These are phyloP conservation scores for Drosophila anomelani DNA, from an alignment of 2,888 invertebrate species.

Conservation along the genomic window DNA sequence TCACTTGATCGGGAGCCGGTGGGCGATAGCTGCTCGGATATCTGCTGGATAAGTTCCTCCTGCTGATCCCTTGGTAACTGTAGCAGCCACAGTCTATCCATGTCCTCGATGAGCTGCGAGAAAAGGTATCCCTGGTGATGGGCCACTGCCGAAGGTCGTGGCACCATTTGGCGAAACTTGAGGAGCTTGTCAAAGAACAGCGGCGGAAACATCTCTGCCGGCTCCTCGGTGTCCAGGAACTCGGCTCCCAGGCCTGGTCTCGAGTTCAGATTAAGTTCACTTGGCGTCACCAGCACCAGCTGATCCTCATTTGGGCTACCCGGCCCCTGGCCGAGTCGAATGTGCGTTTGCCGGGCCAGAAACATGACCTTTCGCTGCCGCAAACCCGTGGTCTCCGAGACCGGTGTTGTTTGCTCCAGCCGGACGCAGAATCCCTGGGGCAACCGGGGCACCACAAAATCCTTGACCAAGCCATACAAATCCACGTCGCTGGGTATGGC, in stretches of 20 bases:
- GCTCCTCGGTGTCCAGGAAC: constrained; percentile 78
- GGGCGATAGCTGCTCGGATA: constrained; percentile 75
- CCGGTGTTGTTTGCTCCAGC: constrained; percentile 66
- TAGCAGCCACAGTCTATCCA: constrained; percentile 81
- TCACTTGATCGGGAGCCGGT: constrained; percentile 51
- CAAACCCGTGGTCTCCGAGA: constrained; percentile 17
- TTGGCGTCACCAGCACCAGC: background rate
- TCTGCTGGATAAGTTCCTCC: constrained; percentile 77
- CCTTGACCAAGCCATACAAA: constrained; percentile 80
- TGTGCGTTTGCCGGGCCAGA: constrained; percentile 69
- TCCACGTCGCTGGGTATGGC: constrained; percentile 83
- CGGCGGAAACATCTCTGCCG: constrained; percentile 80
- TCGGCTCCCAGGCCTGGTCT: constrained; percentile 54
- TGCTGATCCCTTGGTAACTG: constrained; percentile 75
- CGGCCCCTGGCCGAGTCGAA: constrained; percentile 51
- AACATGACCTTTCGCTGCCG: constrained; percentile 64
- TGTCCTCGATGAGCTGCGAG: constrained; percentile 82
- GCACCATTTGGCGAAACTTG: constrained; percentile 65
- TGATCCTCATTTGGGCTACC: background rate
- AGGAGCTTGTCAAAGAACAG: constrained; percentile 79
- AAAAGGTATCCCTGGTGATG: constrained; percentile 72
- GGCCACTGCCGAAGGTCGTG: constrained; percentile 18
- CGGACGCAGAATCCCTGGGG: constrained; percentile 83
- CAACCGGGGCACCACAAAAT: constrained; percentile 83
- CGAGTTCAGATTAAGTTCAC: background rate